A percentile compares a stretch with the other conserved stretches of the same genome.
phyloP scores from a whole-genome alignment of 1,140 invertebrate species.

The Drosophila melanica region DNA sequence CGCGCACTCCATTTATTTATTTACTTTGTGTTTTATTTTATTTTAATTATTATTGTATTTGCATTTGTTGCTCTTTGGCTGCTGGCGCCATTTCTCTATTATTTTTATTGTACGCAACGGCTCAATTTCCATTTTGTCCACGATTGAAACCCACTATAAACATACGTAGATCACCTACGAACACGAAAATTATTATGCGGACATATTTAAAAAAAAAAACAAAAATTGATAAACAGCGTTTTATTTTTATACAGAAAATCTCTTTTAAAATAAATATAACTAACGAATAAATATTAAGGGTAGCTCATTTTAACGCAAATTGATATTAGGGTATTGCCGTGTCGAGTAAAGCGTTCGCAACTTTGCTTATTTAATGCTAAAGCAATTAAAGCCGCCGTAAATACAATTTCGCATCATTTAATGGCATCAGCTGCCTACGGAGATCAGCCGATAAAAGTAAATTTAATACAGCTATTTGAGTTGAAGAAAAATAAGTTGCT shows the following conservation, averaged over 20 bases:
- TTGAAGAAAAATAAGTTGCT: not conserved
- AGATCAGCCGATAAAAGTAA: constrained; percentile 18
- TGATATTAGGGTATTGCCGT: constrained; percentile 1
- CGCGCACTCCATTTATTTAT: constrained; percentile 63
- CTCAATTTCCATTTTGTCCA: not conserved
- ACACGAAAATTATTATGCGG: too few relatives aligned
- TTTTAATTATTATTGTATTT: constrained; percentile 80
- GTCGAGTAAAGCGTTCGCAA: not conserved
- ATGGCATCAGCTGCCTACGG: constrained; percentile 14
- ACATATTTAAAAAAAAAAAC: too few relatives aligned
- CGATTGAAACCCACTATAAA: not conserved
- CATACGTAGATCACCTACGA: not conserved
- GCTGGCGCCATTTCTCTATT: constrained; percentile 38
- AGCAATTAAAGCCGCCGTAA: constrained; percentile 15
- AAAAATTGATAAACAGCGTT: too few relatives aligned
- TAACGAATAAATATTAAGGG: too few relatives aligned
- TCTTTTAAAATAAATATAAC: too few relatives aligned
- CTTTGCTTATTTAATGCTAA: constrained; percentile 12
- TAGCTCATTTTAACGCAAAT: too few relatives aligned
- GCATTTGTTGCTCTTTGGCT: constrained; percentile 54
- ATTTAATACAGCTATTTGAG: constrained; percentile 13
- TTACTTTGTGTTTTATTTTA: constrained; percentile 68
- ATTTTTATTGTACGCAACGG: constrained; percentile 29
- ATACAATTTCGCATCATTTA: constrained; percentile 23
- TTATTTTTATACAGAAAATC: too few relatives aligned